Conservation (phyloP, 2,113 vertebrate genomes). For the Todiramphus chloris region DNA sequence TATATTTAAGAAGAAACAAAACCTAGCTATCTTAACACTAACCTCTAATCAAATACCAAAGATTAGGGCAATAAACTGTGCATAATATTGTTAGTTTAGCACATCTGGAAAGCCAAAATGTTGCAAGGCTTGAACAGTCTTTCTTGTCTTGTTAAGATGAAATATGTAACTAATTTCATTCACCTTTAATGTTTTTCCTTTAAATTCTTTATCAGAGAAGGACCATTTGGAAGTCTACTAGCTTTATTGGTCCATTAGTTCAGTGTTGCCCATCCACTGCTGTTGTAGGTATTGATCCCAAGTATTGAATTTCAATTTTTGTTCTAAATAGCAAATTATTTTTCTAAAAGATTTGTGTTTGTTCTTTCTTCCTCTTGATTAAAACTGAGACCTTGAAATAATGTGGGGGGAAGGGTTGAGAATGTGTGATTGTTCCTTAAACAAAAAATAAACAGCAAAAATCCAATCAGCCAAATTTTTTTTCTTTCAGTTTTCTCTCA, state of each 20-base stretch:
- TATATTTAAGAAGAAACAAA: background rate
- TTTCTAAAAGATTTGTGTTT: background rate
- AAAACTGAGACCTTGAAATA: background rate
- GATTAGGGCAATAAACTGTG: background rate
- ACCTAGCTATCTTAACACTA: background rate
- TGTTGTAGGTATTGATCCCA: background rate
- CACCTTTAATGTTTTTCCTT: background rate
- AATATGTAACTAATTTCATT: background rate
- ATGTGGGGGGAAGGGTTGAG: rapidly evolving
- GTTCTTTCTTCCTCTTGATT: background rate
- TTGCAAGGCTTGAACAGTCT: background rate
- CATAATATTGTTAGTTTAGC: background rate
- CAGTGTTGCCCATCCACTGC: background rate
- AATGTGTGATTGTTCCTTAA: background rate
- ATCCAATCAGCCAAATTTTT: background rate
- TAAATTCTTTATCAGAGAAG: background rate
- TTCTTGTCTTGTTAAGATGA: background rate
- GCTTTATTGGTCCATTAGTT: background rate
- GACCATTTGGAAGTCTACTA: background rate
- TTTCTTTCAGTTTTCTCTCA: too few species aligned
- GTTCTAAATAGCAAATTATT: background rate
- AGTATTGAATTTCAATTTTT: background rate
- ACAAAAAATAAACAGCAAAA: background rate
- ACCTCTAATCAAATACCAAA: background rate
- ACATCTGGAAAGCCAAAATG: background rate